Evolutionary conservation across 2,797 vertebrate genomes (phyloP).

Genomic region (Paguma larvata): DNA sequence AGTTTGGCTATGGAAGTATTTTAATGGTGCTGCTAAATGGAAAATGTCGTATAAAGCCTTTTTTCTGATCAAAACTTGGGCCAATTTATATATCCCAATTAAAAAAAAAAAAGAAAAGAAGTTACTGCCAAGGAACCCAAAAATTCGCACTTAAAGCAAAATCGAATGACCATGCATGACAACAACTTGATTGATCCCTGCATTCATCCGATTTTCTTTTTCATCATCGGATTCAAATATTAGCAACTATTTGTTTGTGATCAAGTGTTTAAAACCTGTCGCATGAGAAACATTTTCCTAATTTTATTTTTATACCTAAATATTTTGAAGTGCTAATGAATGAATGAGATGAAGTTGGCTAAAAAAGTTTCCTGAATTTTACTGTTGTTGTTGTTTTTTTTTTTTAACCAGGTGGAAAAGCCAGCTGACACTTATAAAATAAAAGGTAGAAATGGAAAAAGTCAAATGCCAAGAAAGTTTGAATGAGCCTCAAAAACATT

Average conservation of each 20-base stretch:
- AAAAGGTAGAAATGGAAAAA: constrained; percentile 60
- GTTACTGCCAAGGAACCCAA: not conserved
- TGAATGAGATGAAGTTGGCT: constrained; percentile 6
- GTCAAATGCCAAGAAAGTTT: constrained; percentile 46
- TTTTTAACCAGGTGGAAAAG: not conserved
- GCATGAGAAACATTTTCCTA: not conserved
- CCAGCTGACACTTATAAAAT: constrained; percentile 44
- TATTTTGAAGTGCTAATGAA: constrained; percentile 1
- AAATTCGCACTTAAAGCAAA: not conserved
- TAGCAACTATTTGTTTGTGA: not conserved
- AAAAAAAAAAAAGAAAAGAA: not conserved
- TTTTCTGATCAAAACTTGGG: not conserved
- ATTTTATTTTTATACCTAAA: constrained; percentile 31
- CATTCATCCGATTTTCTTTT: not conserved
- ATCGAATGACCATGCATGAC: not conserved
- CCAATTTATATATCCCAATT: not conserved
- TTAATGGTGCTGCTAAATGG: not conserved
- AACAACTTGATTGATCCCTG: not conserved
- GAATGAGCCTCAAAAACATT: not conserved
- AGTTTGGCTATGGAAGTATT: not conserved
- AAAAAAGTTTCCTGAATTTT: constrained; percentile 53
- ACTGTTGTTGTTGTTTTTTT: constrained; percentile 10
- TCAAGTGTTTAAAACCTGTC: constrained; percentile 22
- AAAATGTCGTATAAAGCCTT: not conserved
- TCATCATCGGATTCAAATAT: not conserved